Evolutionary conservation across 2,797 vertebrate species (phyloP).

Genomic region (Epinephelus coioides): DNA sequence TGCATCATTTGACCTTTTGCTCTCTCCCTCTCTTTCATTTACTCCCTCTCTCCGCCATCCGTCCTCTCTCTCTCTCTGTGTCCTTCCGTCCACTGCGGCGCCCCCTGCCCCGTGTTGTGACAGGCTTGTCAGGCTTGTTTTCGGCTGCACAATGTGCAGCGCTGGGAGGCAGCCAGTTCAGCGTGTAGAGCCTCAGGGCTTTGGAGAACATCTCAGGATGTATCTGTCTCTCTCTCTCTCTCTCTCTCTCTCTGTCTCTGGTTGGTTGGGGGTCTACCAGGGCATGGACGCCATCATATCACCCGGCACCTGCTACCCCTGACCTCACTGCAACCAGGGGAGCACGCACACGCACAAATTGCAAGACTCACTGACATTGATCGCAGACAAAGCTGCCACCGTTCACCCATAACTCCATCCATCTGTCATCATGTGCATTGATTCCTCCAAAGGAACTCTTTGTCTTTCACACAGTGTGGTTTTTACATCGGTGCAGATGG

Average conservation of each 20-base stretch:
- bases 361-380: conserved; percentile 42
- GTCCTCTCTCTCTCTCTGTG: not conserved
- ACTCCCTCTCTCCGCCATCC: not conserved
- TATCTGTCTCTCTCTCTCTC: conserved; percentile 18
- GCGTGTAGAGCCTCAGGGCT: conserved; percentile 16
- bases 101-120: conserved; percentile 70
- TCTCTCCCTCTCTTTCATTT: conserved; percentile 8
- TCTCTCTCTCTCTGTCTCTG: conserved; percentile 30
- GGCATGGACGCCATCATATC: conserved; percentile 53
- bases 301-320: conserved; percentile 78
- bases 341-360: conserved; percentile 39
- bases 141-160: conserved; percentile 23
- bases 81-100: conserved; percentile 33
- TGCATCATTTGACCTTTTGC: conserved; percentile 72
- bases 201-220: conserved; percentile 10
- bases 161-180: conserved; percentile 55
- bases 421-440: conserved; percentile 60
- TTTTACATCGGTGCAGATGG: conserved; percentile 60
- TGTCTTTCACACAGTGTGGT: conserved; percentile 59
- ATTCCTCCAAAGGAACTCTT: conserved; percentile 58
- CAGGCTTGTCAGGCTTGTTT: conserved; percentile 62
- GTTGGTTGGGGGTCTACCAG: conserved; percentile 51
- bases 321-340: conserved; percentile 49
- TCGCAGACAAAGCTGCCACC: conserved; percentile 48
- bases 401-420: conserved; percentile 69